Evolutionary conservation across 2,113 vertebrate genomes (phyloP).

Genomic region (Pterocles orientalis): DNA sequence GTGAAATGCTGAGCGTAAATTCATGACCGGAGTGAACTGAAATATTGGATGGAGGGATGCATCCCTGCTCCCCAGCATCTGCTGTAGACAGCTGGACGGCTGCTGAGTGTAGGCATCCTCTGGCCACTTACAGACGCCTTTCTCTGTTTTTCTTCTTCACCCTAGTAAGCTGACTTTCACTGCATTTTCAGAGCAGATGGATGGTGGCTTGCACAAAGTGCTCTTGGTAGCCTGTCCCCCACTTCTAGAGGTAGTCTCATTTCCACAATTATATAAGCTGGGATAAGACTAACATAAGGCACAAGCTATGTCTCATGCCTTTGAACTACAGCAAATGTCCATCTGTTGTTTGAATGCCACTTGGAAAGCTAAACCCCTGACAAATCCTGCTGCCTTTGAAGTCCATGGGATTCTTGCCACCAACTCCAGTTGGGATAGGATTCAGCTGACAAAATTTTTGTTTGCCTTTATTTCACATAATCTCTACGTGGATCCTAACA

Average conservation of each 20-base stretch:
- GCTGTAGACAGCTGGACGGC: background rate
- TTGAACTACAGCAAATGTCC: background rate
- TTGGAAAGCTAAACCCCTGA: slow-evolving; percentile 5
- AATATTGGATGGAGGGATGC: background rate
- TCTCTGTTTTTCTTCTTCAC: background rate
- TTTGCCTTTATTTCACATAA: background rate
- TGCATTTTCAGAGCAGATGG: background rate
- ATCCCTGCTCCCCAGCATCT: background rate
- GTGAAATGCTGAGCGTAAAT: background rate
- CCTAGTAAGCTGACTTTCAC: background rate
- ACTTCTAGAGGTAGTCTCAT: background rate
- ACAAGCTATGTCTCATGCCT: background rate
- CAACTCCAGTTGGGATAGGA: background rate
- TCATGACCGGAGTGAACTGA: background rate
- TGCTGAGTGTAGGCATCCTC: background rate
- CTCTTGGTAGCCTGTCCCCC: background rate
- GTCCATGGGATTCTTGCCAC: background rate
- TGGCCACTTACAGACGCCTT: background rate
- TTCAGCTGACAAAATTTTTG: background rate
- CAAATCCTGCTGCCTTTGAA: slow-evolving; percentile 51
- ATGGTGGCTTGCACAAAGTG: background rate
- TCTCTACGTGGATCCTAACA: background rate
- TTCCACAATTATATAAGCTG: background rate
- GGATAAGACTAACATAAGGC: background rate
- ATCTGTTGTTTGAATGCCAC: slow-evolving; percentile 44